These are phyloP conservation scores for Symphodus melops DNA, from an alignment of 2,113 vertebrate species.

Conservation along the genomic window DNA sequence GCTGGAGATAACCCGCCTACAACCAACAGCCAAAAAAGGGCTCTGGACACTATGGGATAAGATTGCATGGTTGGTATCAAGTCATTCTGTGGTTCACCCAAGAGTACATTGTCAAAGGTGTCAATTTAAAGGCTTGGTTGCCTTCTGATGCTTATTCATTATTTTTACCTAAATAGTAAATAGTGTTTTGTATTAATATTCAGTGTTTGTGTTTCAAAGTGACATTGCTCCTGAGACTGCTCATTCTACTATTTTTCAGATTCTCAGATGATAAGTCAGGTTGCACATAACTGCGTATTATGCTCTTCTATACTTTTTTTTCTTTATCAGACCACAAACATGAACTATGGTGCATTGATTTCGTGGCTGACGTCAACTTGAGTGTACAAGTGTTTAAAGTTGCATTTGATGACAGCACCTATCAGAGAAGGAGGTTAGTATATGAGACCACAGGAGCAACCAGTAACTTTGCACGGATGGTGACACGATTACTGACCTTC, in stretches of 20 bases:
- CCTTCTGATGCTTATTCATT: slow-evolving; percentile 73
- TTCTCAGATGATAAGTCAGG: neutral
- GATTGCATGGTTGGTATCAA: slow-evolving; percentile 80
- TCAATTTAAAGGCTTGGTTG: slow-evolving; percentile 65
- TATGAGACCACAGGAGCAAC: slow-evolving; percentile 27
- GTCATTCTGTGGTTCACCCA: slow-evolving; percentile 71
- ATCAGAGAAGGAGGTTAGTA: slow-evolving; percentile 49
- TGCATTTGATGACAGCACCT: slow-evolving; percentile 51
- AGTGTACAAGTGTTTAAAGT: slow-evolving; percentile 47
- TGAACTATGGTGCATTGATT: neutral
- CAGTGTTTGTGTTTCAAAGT: neutral
- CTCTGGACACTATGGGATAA: slow-evolving; percentile 70
- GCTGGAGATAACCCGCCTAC: slow-evolving; percentile 69
- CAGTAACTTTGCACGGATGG: slow-evolving; percentile 62
- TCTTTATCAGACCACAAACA: neutral
- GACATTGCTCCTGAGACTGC: neutral
- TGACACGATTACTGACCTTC: slow-evolving; percentile 51
- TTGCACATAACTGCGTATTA: too few relatives aligned
- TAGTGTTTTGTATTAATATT: neutral
- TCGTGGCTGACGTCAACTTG: slow-evolving; percentile 7
- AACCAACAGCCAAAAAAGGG: slow-evolving; percentile 58
- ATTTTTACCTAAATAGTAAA: slow-evolving; percentile 41
- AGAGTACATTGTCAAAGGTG: slow-evolving; percentile 73
- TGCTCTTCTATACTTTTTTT: neutral
- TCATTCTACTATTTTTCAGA: neutral